Percentiles rank a stretch among this genome's conserved stretches.
These are phyloP conservation scores for Electrophaes corylata DNA, from an alignment of 2,888 invertebrate genomes.

Conservation along the genomic window DNA sequence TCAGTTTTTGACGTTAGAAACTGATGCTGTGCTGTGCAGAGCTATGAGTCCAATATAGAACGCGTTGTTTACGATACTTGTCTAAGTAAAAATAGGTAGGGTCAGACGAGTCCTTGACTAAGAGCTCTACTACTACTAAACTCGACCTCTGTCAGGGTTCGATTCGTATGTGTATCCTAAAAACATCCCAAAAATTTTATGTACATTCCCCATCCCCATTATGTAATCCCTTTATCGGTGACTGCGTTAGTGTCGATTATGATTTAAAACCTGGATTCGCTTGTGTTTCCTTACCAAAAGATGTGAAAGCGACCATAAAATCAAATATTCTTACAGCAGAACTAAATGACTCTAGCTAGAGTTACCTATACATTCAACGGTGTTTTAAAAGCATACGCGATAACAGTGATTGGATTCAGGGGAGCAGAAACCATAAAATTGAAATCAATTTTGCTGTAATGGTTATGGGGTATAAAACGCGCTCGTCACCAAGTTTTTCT, in stretches of 20 bases:
- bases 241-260: too few species aligned
- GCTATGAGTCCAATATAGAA: conserved; percentile 14
- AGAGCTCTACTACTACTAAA: too few species aligned
- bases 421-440: conserved; percentile 82
- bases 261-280: too few species aligned
- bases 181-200: too few species aligned
- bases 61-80: conserved; percentile 7
- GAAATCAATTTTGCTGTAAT: conserved; percentile 82
- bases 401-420: conserved; percentile 83
- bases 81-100: neutral
- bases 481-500: conserved; percentile 62
- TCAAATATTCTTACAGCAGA: conserved; percentile 12
- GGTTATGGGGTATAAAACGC: conserved; percentile 79
- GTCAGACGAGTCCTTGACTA: too few species aligned
- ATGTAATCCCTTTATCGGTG: too few species aligned
- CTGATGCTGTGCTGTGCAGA: conserved; percentile 2
- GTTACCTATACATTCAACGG: conserved; percentile 60
- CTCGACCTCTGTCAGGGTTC: too few species aligned
- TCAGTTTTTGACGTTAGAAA: neutral
- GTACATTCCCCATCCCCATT: too few species aligned
- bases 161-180: too few species aligned
- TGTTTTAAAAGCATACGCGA: conserved; percentile 79
- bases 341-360: too few species aligned
- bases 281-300: too few species aligned
- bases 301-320: conserved; percentile 5